These are phyloP conservation scores for Pemphredon lugubris DNA, from an alignment of 2,888 invertebrate species.

Conservation along the genomic window DNA sequence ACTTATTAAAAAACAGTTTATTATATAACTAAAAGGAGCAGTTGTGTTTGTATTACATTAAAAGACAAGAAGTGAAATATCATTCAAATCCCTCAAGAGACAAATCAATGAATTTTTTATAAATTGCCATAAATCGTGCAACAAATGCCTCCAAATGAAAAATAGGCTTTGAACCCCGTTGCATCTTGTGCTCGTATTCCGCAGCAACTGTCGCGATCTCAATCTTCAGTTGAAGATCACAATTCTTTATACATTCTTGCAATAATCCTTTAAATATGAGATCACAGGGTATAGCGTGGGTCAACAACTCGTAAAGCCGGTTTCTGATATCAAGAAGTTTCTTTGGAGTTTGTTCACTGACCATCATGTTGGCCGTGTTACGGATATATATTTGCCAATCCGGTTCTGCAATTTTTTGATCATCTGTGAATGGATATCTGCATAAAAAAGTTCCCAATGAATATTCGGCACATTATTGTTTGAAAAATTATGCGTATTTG, in stretches of 20 bases:
- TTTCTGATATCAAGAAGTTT: slow-evolving; percentile 92
- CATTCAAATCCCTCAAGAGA: slow-evolving; percentile 83
- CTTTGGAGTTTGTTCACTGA: slow-evolving; percentile 92
- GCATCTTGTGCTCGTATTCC: slow-evolving; percentile 95
- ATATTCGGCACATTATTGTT: too few species aligned
- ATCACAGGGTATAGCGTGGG: slow-evolving; percentile 96
- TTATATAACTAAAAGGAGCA: slow-evolving; percentile 14
- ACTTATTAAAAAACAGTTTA: neutral
- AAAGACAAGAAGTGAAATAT: slow-evolving; percentile 26
- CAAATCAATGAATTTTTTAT: slow-evolving; percentile 93
- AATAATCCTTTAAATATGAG: slow-evolving; percentile 94
- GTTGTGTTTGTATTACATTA: slow-evolving; percentile 11
- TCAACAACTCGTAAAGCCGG: slow-evolving; percentile 95
- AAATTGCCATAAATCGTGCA: slow-evolving; percentile 97
- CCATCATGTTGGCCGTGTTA: slow-evolving; percentile 92
- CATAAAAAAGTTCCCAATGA: neutral
- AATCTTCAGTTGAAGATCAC: slow-evolving; percentile 94
- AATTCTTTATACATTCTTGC: slow-evolving; percentile 92
- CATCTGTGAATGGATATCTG: slow-evolving; percentile 89
- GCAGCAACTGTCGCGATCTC: slow-evolving; percentile 94
- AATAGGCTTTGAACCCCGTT: slow-evolving; percentile 95
- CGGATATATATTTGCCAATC: slow-evolving; percentile 96
- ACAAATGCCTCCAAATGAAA: slow-evolving; percentile 99
- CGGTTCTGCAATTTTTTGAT: slow-evolving; percentile 92
- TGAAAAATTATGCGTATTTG: neutral